Evolutionary conservation across 2,888 invertebrate species (phyloP), one percentile per base, ranked within the genome.

Genomic region (Perizoma affinitatum): DNA sequence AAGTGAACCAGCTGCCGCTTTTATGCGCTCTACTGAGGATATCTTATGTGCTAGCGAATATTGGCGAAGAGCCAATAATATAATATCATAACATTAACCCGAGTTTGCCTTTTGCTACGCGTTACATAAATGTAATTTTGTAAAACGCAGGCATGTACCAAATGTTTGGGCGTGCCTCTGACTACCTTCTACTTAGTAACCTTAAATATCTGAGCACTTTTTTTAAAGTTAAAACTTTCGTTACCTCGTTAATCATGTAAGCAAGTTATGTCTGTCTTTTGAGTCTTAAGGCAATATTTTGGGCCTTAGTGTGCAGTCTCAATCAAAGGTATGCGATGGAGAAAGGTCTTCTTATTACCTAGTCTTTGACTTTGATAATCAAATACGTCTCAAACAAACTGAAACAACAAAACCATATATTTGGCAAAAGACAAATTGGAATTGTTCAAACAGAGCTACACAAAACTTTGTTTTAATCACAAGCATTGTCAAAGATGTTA

Each of bases 51-150:
- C 77, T 72, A 74, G 77, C 74, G 78, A 75, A 74, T 76, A 67
- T 72, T 85, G 84, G 86, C 82, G 65, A 56, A 58, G 68, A 65
- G 81, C 86, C 86, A 86, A 80, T 80, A 80, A 78, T 77, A 78
- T 79, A 80, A 84, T 80, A 84, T 78, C 74, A 75, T 77, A 76
- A 79, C 75, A 78, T 76, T 78, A 77, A 72, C 75, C 70, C 65
- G 58, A 68, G 73, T 76, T 60, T 49, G 51, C 51, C 48, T 61
- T 63, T 43, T 8, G 10, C 10, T 38, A 11, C 36, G 48, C 40
- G 42, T 40, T 54, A 34, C 45, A 46, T 46, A 22, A 22, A 22
- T 46, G 40, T 40, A 33, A 52, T 44, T 52, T 56, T 63, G 65
- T 66, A 22, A 22, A 22, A 22, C 22, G 22, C 1, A 3, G 22